Percentiles rank a stretch among this genome's conserved stretches.
Evolutionary conservation across 2,113 vertebrate genomes (phyloP).

Genomic region (Carassius carassius): DNA sequence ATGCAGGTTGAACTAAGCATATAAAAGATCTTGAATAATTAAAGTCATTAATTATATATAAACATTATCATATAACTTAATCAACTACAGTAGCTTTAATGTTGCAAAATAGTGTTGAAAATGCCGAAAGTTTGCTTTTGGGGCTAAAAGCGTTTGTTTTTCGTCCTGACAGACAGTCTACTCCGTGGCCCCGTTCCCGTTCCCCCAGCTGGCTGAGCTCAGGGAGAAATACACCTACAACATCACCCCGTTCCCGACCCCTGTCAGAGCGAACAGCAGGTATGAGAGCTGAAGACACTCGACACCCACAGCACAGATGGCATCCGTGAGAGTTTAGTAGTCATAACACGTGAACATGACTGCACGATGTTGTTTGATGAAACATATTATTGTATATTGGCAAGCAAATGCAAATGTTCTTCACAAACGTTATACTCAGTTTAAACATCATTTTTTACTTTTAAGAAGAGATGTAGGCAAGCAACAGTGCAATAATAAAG

Average conservation of each 20-base stretch:
- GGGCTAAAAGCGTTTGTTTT: neutral
- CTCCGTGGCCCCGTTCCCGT: slow-evolving; percentile 93
- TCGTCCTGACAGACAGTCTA: slow-evolving; percentile 85
- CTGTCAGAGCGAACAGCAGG: slow-evolving; percentile 86
- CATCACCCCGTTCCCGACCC: slow-evolving; percentile 94
- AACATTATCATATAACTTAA: neutral
- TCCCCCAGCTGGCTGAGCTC: slow-evolving; percentile 93
- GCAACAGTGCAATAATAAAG: neutral
- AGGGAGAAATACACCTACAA: slow-evolving; percentile 99
- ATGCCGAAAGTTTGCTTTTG: neutral
- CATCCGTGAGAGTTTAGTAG: neutral
- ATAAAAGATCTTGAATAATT: neutral
- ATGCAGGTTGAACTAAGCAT: slow-evolving; percentile 85
- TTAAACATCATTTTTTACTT: neutral
- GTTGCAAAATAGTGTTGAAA: neutral
- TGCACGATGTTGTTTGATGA: neutral
- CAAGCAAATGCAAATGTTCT: slow-evolving; percentile 6
- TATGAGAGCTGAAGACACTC: slow-evolving; percentile 61
- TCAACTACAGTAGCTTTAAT: neutral
- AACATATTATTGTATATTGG: neutral
- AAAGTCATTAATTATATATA: neutral
- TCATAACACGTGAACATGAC: neutral
- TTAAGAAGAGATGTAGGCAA: neutral
- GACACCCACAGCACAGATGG: neutral
- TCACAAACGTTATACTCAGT: neutral